phyloP scores from a whole-genome alignment of 2,888 invertebrate genomes.

The Ornithoptera alexandrae region DNA sequence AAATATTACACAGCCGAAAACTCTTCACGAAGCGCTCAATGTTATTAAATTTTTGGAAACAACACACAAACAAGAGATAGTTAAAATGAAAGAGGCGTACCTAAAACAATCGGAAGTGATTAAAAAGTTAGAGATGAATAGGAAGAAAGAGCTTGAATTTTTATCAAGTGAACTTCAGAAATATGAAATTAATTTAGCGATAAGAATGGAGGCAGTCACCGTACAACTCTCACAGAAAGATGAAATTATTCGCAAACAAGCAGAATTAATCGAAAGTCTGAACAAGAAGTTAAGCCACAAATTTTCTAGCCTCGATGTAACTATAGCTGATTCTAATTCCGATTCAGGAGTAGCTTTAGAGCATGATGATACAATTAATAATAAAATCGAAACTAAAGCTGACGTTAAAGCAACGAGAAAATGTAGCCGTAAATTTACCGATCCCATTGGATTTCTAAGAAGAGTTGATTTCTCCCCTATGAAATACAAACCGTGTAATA shows the following conservation, averaged over 20 bases:
- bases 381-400: constrained; percentile 51
- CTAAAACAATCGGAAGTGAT: constrained; percentile 64
- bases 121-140: constrained; percentile 68
- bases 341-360: constrained; percentile 73
- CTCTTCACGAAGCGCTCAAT: constrained; percentile 72
- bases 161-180: constrained; percentile 68
- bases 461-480: constrained; percentile 75
- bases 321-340: constrained; percentile 68
- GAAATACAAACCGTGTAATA: constrained; percentile 67
- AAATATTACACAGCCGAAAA: constrained; percentile 61
- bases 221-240: constrained; percentile 69
- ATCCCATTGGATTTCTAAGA: constrained; percentile 70
- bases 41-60: constrained; percentile 71
- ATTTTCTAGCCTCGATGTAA: constrained; percentile 59
- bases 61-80: constrained; percentile 70
- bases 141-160: constrained; percentile 71
- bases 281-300: constrained; percentile 56
- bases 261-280: constrained; percentile 61
- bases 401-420: constrained; percentile 64
- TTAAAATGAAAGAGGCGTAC: constrained; percentile 60
- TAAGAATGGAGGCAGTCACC: constrained; percentile 63
- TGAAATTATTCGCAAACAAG: constrained; percentile 63
- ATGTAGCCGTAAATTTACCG: constrained; percentile 69
- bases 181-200: constrained; percentile 69
- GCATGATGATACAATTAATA: constrained; percentile 52